These are phyloP conservation scores for Cassiopea xamachana DNA, from an alignment of 30 jellyfish, hydroid and myxozoan species.

Conservation along the genomic window DNA sequence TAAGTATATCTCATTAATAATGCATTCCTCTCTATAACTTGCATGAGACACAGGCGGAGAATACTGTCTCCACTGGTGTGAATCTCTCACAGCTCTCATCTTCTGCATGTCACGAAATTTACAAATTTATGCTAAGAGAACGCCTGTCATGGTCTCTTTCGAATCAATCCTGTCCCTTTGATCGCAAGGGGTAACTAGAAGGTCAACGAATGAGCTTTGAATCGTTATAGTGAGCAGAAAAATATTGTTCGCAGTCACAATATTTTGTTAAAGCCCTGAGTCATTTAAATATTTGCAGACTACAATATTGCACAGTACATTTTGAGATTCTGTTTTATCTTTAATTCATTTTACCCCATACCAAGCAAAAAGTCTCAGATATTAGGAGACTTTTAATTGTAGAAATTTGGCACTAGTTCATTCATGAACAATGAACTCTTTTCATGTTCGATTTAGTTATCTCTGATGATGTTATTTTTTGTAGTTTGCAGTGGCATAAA, in stretches of 20 bases:
- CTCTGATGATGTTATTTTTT: too few relatives aligned
- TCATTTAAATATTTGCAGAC: too few relatives aligned
- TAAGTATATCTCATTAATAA: background rate
- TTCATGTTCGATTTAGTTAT: too few relatives aligned
- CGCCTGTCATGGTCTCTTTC: background rate
- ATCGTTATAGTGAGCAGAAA: background rate
- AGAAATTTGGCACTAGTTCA: too few relatives aligned
- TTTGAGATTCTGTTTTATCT: background rate
- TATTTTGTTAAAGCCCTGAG: too few relatives aligned
- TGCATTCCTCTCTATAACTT: background rate
- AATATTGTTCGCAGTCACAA: background rate
- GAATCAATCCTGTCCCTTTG: background rate
- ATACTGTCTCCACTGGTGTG: constrained; percentile 22
- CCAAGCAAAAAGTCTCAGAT: too few relatives aligned
- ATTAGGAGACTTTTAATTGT: too few relatives aligned
- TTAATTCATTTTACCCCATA: too few relatives aligned
- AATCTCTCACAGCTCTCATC: background rate
- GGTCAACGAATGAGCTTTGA: background rate
- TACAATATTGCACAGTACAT: background rate
- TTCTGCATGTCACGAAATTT: constrained; percentile 16
- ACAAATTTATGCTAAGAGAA: background rate
- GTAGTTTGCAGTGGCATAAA: too few relatives aligned
- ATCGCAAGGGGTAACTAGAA: background rate
- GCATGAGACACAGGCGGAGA: constrained; percentile 1
- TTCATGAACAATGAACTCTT: too few relatives aligned